phyloP scores from a whole-genome alignment of 2,888 invertebrate genomes.

The Aporophyla lueneburgensis region DNA sequence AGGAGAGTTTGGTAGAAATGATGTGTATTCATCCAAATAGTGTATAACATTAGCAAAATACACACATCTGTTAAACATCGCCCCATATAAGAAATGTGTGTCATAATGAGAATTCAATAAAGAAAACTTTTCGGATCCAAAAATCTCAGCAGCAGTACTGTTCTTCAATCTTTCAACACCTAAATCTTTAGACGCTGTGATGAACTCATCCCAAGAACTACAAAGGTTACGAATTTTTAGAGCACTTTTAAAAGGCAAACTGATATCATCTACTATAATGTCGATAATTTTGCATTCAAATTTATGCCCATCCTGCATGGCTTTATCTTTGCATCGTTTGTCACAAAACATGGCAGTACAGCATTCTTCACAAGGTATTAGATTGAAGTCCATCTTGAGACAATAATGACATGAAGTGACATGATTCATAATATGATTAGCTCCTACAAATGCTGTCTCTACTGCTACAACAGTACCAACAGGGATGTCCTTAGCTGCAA shows the following conservation, averaged over 20 bases:
- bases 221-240: conserved; percentile 49
- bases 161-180: conserved; percentile 33
- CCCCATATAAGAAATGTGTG: conserved; percentile 36
- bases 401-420: conserved; percentile 36
- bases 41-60: conserved; percentile 38
- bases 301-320: conserved; percentile 42
- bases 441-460: conserved; percentile 32
- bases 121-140: conserved; percentile 46
- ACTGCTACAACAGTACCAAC: conserved; percentile 44
- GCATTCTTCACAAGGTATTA: conserved; percentile 48
- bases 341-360: conserved; percentile 43
- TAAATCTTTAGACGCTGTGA: conserved; percentile 40
- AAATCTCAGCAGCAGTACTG: conserved; percentile 30
- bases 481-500: conserved; percentile 44
- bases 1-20: conserved; percentile 34
- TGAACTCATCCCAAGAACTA: conserved; percentile 56
- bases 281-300: conserved; percentile 38
- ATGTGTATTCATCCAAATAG: conserved; percentile 39
- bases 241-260: conserved; percentile 22
- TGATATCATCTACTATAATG: neutral
- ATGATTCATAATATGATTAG: conserved; percentile 4
- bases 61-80: conserved; percentile 30
- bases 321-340: conserved; percentile 31
- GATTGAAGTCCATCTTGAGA: conserved; percentile 39
- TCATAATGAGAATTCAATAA: conserved; percentile 38